Percentiles rank a stretch among this genome's conserved stretches.
Evolutionary conservation across 2,797 vertebrate genomes (phyloP).

Genomic region (Psittacula echo): DNA sequence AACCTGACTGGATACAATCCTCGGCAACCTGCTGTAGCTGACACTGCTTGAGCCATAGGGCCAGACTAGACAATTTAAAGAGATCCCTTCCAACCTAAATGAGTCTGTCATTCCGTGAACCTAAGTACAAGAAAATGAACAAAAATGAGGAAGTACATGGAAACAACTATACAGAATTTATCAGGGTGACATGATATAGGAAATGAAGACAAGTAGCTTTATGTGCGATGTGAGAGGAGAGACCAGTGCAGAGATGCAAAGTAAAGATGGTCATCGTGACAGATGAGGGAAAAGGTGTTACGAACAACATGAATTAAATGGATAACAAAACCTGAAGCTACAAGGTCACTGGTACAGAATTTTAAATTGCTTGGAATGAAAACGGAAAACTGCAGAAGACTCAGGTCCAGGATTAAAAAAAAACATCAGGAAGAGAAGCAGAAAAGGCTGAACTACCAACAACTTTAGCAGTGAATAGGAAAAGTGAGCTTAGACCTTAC

Average conservation of each 20-base stretch:
- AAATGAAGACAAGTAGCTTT: too few relatives aligned
- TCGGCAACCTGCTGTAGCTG: background rate
- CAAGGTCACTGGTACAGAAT: background rate
- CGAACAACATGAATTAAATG: background rate
- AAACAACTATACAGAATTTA: background rate
- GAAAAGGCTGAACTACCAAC: background rate
- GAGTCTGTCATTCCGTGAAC: background rate
- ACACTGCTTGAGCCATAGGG: background rate
- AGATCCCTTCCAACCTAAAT: background rate
- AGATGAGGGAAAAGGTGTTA: background rate
- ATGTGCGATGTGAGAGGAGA: too few relatives aligned
- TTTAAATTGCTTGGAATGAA: background rate
- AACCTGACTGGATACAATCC: background rate
- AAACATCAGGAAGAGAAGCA: background rate
- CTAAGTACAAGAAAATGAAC: background rate
- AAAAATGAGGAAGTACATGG: background rate
- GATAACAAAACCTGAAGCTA: background rate
- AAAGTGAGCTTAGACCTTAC: background rate
- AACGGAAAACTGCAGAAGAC: background rate
- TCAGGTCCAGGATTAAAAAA: background rate
- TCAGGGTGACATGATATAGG: too few relatives aligned
- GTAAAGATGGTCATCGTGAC: background rate
- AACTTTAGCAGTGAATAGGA: background rate
- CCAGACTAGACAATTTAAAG: background rate
- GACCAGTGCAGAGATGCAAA: too few relatives aligned